These are phyloP conservation scores for Akabosia matsudoensis DNA, from an alignment of 1,140 invertebrate genomes.

Conservation along the genomic window DNA sequence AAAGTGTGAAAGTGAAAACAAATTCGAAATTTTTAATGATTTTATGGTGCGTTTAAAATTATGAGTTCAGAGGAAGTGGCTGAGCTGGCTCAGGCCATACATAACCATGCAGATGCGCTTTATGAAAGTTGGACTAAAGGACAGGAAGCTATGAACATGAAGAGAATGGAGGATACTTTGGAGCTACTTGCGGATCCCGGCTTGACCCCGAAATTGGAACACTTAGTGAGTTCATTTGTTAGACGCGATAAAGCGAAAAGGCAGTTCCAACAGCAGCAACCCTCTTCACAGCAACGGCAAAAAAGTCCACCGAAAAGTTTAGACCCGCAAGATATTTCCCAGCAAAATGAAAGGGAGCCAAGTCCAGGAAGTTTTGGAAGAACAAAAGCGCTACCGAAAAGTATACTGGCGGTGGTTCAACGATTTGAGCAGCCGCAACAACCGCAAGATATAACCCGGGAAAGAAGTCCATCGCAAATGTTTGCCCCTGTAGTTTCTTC, in stretches of 20 bases:
- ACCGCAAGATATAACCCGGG: background rate
- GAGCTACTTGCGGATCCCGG: conserved; percentile 39
- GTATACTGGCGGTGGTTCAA: conserved; percentile 45
- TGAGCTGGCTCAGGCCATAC: conserved; percentile 46
- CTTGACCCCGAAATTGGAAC: conserved; percentile 40
- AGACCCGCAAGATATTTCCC: conserved; percentile 10
- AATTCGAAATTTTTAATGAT: background rate
- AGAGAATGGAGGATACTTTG: conserved; percentile 45
- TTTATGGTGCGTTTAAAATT: background rate
- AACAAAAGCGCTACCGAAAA: conserved; percentile 45
- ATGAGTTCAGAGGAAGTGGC: conserved; percentile 47
- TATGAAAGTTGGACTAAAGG: conserved; percentile 46
- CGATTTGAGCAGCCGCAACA: conserved; percentile 38
- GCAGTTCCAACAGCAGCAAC: conserved; percentile 12
- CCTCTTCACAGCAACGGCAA: conserved; percentile 34
- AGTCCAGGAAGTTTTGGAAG: conserved; percentile 23
- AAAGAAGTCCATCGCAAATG: background rate
- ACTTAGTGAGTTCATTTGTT: conserved; percentile 45
- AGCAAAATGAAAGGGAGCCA: conserved; percentile 13
- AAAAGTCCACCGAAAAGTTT: conserved; percentile 12
- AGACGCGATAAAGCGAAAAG: conserved; percentile 19
- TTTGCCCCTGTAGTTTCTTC: background rate
- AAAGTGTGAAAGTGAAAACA: background rate
- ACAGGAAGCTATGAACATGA: conserved; percentile 30
- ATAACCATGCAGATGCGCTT: conserved; percentile 46